These are phyloP conservation scores for Garrulus glandarius DNA, from an alignment of 2,797 vertebrate species.

Conservation along the genomic window DNA sequence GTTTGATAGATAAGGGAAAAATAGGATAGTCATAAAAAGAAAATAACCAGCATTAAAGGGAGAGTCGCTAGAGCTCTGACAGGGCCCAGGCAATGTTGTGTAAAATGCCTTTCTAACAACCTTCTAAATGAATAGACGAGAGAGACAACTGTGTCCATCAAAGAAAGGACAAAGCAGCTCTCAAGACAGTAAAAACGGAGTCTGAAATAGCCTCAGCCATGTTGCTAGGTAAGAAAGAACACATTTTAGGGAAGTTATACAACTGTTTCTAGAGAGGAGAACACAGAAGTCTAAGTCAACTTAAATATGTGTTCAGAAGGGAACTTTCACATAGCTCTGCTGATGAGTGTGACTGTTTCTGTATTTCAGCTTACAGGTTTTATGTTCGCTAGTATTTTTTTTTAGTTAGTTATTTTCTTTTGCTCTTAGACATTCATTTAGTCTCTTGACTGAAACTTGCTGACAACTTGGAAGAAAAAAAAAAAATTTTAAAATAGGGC, in stretches of 20 bases:
- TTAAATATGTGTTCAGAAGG: neutral
- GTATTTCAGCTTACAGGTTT: neutral
- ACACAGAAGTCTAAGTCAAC: neutral
- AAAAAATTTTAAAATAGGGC: neutral
- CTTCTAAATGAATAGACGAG: neutral
- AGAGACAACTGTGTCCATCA: neutral
- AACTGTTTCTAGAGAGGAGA: neutral
- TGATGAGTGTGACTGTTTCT: neutral
- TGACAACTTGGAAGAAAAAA: neutral
- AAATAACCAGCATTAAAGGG: neutral
- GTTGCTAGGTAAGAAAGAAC: neutral
- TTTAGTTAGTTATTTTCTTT: neutral
- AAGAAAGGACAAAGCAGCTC: neutral
- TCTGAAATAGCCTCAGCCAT: neutral
- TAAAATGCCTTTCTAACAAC: neutral
- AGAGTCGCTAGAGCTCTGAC: neutral
- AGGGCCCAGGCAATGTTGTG: neutral
- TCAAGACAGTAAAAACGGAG: neutral
- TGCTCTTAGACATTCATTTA: neutral
- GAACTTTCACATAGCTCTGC: neutral
- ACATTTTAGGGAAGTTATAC: neutral
- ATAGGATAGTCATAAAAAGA: neutral
- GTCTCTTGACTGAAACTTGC: neutral
- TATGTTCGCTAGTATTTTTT: neutral
- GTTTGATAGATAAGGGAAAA: neutral